phyloP scores from a whole-genome alignment of 1,140 invertebrate genomes.

The Formica exsecta region DNA sequence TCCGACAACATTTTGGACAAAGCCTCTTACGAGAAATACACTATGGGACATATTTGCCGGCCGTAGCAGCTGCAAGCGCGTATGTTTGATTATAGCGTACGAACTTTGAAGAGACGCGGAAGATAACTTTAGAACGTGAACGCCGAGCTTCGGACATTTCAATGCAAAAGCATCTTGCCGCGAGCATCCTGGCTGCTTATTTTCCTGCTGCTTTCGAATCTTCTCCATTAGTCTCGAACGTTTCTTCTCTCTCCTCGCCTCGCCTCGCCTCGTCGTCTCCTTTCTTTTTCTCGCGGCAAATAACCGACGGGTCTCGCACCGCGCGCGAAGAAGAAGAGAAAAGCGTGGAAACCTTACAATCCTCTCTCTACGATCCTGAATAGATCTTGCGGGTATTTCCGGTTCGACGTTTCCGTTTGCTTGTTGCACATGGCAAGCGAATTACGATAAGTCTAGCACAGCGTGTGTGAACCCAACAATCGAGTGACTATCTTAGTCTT shows the following conservation, averaged over 20 bases:
- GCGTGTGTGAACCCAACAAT: constrained; percentile 54
- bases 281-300: constrained; percentile 57
- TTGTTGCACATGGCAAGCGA: constrained; percentile 52
- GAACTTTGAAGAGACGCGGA: background rate
- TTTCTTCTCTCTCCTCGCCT: constrained; percentile 50
- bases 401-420: constrained; percentile 23
- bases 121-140: constrained; percentile 8
- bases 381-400: constrained; percentile 20
- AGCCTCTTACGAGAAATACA: constrained; percentile 31
- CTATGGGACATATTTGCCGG: background rate
- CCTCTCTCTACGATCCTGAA: constrained; percentile 18
- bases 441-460: constrained; percentile 45
- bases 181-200: constrained; percentile 71
- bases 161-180: constrained; percentile 73
- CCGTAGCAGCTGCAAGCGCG: background rate
- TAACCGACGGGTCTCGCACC: constrained; percentile 15
- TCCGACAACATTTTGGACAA: constrained; percentile 25
- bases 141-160: constrained; percentile 66
- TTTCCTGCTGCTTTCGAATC: constrained; percentile 73
- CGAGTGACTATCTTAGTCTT: constrained; percentile 1
- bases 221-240: constrained; percentile 76
- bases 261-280: background rate
- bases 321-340: constrained; percentile 20
- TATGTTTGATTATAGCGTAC: background rate
- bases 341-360: constrained; percentile 50